phyloP scores from a whole-genome alignment of 2,888 invertebrate species.

The Noctua comes region DNA sequence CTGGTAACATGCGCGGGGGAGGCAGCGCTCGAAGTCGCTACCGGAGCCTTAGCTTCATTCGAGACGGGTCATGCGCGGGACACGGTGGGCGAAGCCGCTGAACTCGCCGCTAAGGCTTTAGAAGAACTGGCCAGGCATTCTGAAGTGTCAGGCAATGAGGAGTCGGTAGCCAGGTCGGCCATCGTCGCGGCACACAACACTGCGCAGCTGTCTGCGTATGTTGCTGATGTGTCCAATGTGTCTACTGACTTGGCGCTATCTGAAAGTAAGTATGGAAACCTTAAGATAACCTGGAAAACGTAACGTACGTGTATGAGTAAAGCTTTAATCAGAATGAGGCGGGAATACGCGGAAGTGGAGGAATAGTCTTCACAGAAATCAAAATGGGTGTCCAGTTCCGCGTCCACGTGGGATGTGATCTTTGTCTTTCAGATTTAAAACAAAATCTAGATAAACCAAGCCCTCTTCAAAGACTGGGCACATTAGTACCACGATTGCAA shows the following conservation, averaged over 20 bases:
- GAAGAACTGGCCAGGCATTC: conserved; percentile 77
- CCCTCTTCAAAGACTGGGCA: background rate
- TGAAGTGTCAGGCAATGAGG: conserved; percentile 84
- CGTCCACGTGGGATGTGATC: too few relatives aligned
- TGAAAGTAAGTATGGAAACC: conserved; percentile 80
- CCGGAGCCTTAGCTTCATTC: conserved; percentile 78
- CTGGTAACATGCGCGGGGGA: conserved; percentile 79
- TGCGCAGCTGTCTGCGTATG: conserved; percentile 83
- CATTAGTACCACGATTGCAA: background rate
- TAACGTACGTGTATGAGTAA: background rate
- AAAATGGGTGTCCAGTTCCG: background rate
- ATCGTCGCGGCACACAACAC: conserved; percentile 83
- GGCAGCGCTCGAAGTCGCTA: conserved; percentile 80
- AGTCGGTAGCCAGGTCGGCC: conserved; percentile 78
- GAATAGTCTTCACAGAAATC: background rate
- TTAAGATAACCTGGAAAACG: background rate
- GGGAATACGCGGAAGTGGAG: background rate
- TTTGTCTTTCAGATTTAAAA: background rate
- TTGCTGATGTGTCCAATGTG: conserved; percentile 80
- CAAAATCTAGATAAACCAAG: background rate
- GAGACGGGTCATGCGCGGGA: conserved; percentile 79
- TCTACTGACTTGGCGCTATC: conserved; percentile 80
- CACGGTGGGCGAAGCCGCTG: conserved; percentile 77
- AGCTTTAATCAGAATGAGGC: background rate
- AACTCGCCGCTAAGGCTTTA: conserved; percentile 79